Conservation (phyloP, 1,140 invertebrate genomes). For the Rhynchophorus ferrugineus region DNA sequence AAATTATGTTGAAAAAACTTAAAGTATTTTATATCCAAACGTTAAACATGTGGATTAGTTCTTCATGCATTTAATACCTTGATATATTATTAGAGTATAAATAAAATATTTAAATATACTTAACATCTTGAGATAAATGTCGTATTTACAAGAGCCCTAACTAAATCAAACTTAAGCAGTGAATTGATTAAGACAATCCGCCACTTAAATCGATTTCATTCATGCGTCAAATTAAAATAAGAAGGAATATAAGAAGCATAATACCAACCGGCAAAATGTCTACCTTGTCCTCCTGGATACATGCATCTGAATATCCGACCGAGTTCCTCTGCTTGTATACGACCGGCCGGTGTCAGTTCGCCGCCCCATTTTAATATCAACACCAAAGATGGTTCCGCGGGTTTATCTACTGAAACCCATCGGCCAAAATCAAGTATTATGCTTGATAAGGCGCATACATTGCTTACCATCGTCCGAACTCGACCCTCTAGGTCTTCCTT, state of each 20-base stretch:
- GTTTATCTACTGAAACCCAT: constrained; percentile 54
- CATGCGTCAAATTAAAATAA: no score
- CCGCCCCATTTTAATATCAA: constrained; percentile 99
- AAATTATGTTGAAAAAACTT: no score
- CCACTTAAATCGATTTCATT: no score
- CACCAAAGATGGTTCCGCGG: constrained; percentile 82
- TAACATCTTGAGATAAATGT: no score
- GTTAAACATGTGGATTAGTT: no score
- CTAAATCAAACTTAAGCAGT: no score
- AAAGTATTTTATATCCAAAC: no score
- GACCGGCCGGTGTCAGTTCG: constrained; percentile 95
- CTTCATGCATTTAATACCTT: no score
- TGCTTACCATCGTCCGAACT: constrained; percentile 87
- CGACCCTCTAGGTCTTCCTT: constrained; percentile 83
- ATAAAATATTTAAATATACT: no score
- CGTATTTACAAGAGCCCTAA: no score
- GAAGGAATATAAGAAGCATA: constrained; percentile 33
- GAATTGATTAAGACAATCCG: no score
- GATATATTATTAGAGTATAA: no score
- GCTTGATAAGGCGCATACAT: background rate
- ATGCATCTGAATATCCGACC: constrained; percentile 98
- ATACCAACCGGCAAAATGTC: constrained; percentile 65
- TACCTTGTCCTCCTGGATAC: constrained; percentile 88
- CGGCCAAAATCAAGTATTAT: constrained; percentile 35
- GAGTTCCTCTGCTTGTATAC: constrained; percentile 94